These are phyloP conservation scores for Charadrius vociferus DNA, from an alignment of 2,113 vertebrate species.

Conservation along the genomic window DNA sequence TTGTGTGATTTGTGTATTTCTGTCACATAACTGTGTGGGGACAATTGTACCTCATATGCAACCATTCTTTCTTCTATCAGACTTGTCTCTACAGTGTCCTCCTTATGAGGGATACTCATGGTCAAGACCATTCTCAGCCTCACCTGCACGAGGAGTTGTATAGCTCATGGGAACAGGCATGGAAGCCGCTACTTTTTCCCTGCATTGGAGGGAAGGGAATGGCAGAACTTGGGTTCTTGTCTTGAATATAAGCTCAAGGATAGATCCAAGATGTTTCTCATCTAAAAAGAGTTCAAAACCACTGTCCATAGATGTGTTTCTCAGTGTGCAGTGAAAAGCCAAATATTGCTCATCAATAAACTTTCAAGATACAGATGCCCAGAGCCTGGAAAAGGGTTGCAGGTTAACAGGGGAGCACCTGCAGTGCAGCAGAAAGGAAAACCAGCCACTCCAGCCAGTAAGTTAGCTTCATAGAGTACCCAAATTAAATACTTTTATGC, in stretches of 20 bases:
- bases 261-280: not conserved
- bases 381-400: no score
- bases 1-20: not conserved
- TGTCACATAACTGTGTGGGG: not conserved
- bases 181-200: not conserved
- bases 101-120: not conserved
- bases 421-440: no score
- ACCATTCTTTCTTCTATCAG: not conserved
- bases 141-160: not conserved
- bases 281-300: not conserved
- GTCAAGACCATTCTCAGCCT: not conserved
- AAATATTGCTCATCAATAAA: not conserved
- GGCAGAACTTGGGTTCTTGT: not conserved
- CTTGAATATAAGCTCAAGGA: not conserved
- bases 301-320: not conserved
- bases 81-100: rapidly evolving
- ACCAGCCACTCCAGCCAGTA: no score
- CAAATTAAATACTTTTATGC: no score
- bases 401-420: no score
- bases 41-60: not conserved
- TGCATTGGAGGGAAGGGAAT: not conserved
- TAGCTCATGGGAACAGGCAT: not conserved
- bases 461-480: no score
- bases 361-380: not conserved
- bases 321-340: not conserved